Conservation (phyloP, 2,113 vertebrate species). For the Terrapene triunguis region DNA sequence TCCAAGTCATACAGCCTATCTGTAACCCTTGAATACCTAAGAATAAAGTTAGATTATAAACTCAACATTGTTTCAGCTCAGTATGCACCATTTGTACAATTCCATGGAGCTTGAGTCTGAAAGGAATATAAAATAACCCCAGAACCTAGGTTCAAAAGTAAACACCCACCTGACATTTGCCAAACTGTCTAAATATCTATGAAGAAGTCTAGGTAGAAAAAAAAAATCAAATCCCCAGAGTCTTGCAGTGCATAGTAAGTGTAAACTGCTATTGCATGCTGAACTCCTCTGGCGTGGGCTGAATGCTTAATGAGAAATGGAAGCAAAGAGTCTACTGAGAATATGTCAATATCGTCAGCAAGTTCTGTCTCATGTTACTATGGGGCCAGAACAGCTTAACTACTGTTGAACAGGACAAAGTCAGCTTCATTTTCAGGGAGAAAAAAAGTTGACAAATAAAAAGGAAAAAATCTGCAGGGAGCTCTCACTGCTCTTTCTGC, state of each 20-base stretch:
- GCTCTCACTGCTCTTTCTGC: background rate
- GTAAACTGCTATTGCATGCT: background rate
- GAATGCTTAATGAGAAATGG: background rate
- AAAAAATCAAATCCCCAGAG: background rate
- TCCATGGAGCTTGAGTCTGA: background rate
- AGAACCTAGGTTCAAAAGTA: background rate
- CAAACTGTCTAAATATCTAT: background rate
- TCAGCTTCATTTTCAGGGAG: conserved; percentile 5
- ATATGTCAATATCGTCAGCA: background rate
- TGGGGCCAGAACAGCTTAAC: background rate
- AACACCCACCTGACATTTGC: background rate
- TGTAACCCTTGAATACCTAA: background rate
- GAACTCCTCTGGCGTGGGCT: background rate
- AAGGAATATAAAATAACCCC: background rate
- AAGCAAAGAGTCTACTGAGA: background rate
- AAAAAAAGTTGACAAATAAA: background rate
- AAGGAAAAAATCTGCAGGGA: background rate
- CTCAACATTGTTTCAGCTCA: background rate
- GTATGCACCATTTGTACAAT: background rate
- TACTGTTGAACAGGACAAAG: background rate
- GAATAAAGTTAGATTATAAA: background rate
- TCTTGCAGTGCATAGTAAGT: background rate
- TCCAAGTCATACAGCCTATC: conserved; percentile 13
- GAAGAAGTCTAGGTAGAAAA: background rate
- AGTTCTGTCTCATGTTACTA: background rate